Base-by-base conservation (phyloP, 1,140 invertebrate genomes). In the Neocloeon triangulifer region DNA sequence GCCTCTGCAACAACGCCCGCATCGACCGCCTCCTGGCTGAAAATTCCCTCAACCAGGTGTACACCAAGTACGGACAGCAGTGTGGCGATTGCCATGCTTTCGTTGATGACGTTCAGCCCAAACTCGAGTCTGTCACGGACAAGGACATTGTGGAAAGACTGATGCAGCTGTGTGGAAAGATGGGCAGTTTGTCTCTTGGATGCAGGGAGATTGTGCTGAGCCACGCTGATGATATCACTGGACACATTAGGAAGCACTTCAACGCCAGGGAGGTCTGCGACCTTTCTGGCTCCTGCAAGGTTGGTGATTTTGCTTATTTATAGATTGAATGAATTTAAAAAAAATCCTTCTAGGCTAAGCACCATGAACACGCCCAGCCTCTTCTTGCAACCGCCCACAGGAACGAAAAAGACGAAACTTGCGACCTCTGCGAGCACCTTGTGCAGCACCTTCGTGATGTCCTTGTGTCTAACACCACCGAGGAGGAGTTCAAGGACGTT, bases 381-480 rank as follows among this genome's bases (percentile, higher is more conserved):
- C 16, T 22, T 19, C 27, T 33, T 14, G 18, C 17, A 10, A 14
- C 12, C 4, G 20, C 29, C 7, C 33, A 13, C 3, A 28, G 12
- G 6, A 39, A 40, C 2, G 35, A 37, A 15, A 42, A 47, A 34
- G 75, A 80, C 49, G 48, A 81, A 20, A 69, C 79, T 12, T 89
- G 81, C 47, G 72, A 85, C 38, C 61, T 88, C 26, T 88, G 81
- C 47, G 66, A 79, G 44, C 73, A 81, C 50, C 46, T 86, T 15
- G 72, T 86, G 0, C 52, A 55, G 20, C 79, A 88, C 55, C 52
- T 85, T 35, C 66, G 64, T 36, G 74, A 86, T 50, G 57, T 81
- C 14, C 48, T 88, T 0, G 59, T 79, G 18, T 68, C 80, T n/a
- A 85, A 88, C 44, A 84, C 81, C 1, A 84, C 82, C 0, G 70